These are phyloP conservation scores for Tenodera sinensis DNA, from an alignment of 2,888 invertebrate species.

Conservation along the genomic window DNA sequence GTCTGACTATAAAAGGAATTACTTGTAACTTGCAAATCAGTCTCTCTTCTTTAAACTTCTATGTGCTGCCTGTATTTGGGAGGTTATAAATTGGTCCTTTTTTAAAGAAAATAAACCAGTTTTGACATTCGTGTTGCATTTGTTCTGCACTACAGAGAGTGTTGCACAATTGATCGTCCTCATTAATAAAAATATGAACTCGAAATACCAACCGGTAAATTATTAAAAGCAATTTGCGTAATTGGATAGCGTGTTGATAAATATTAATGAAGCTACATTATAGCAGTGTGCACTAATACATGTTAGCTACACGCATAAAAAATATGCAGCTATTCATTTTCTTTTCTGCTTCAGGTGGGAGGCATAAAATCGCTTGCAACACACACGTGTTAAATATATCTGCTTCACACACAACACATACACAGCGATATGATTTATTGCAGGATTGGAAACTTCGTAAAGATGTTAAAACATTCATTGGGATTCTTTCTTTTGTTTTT, in stretches of 20 bases:
- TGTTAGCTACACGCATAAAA: background rate
- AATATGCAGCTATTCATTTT: background rate
- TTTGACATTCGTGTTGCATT: background rate
- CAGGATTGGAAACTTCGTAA: too few relatives aligned
- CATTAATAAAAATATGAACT: slow-evolving; percentile 8
- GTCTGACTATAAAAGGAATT: background rate
- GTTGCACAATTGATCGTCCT: background rate
- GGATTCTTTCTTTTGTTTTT: too few relatives aligned
- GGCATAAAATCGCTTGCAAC: background rate
- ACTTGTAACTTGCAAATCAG: background rate
- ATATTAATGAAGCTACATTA: background rate
- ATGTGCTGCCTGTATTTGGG: background rate
- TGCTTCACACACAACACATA: background rate
- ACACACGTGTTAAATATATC: background rate
- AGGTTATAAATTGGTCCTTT: background rate
- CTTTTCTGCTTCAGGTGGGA: background rate
- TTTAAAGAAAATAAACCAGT: background rate
- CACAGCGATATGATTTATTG: too few relatives aligned
- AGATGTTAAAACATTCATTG: too few relatives aligned
- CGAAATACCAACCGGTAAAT: background rate
- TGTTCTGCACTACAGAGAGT: background rate
- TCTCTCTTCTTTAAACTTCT: background rate
- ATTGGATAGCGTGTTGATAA: background rate
- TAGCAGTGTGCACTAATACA: background rate
- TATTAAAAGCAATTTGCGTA: slow-evolving; percentile 16